These are phyloP conservation scores for Thumatha senex DNA, from an alignment of 2,888 invertebrate genomes.

Conservation along the genomic window DNA sequence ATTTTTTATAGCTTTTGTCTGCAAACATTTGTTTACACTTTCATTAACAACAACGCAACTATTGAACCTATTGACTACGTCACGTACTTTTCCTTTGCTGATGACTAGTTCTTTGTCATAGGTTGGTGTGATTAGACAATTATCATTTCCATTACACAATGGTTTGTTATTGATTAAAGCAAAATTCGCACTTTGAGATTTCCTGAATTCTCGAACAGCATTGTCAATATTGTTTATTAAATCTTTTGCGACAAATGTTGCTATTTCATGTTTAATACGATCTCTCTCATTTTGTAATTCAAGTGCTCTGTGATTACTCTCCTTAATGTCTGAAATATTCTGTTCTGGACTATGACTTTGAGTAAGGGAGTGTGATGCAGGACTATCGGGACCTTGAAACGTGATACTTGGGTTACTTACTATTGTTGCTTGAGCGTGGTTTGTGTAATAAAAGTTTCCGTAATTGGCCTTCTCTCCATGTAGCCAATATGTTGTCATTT, in stretches of 20 bases:
- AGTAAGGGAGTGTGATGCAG: conserved; percentile 70
- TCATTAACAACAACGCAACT: conserved; percentile 50
- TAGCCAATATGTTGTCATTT: conserved; percentile 95
- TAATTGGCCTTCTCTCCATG: conserved; percentile 85
- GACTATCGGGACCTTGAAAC: conserved; percentile 77
- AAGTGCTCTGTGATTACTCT: conserved; percentile 47
- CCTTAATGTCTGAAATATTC: conserved; percentile 49
- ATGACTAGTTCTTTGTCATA: conserved; percentile 75
- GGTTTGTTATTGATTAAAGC: conserved; percentile 40
- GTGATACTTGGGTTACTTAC: conserved; percentile 73
- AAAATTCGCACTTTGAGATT: conserved; percentile 70
- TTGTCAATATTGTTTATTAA: conserved; percentile 74
- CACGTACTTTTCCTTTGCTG: conserved; percentile 76
- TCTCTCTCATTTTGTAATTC: conserved; percentile 68
- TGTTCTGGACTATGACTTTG: conserved; percentile 69
- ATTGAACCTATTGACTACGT: conserved; percentile 76
- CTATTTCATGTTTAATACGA: conserved; percentile 76
- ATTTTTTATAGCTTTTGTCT: conserved; percentile 50
- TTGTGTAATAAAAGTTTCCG: conserved; percentile 40
- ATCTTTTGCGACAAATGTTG: conserved; percentile 75
- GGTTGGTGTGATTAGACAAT: conserved; percentile 66
- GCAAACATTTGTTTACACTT: conserved; percentile 39
- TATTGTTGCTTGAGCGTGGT: conserved; percentile 41
- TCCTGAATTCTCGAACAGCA: conserved; percentile 69
- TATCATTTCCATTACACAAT: conserved; percentile 59